Conservation (phyloP, 2,113 vertebrate genomes). For the Anarhynchus alexandrinus region DNA sequence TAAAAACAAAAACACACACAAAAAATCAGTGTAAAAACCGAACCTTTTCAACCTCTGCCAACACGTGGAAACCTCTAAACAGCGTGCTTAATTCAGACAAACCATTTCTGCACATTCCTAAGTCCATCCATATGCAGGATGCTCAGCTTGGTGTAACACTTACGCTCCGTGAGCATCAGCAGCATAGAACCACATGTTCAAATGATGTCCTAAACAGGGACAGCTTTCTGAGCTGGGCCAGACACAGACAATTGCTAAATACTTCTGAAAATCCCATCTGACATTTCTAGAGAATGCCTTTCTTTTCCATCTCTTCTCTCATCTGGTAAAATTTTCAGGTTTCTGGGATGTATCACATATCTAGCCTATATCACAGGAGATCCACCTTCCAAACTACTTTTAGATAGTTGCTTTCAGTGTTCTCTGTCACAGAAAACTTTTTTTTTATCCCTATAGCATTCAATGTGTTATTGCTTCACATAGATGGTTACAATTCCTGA, state of each 20-base stretch:
- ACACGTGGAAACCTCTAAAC: not conserved
- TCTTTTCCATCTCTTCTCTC: not conserved
- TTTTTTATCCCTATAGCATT: not conserved
- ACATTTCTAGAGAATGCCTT: not conserved
- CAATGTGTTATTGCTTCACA: not conserved
- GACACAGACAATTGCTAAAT: not conserved
- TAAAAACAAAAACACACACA: not conserved
- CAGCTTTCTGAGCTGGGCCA: not conserved
- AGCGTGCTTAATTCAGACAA: not conserved
- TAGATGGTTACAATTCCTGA: not conserved
- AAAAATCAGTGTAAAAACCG: not conserved
- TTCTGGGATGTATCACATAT: not conserved
- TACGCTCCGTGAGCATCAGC: not conserved
- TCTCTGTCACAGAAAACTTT: not conserved
- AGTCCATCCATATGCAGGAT: not conserved
- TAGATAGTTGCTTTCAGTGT: not conserved
- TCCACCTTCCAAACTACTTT: not conserved
- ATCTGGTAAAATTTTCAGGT: not conserved
- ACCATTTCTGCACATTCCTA: not conserved
- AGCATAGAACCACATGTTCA: not conserved
- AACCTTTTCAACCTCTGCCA: constrained; percentile 31
- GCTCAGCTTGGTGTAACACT: not conserved
- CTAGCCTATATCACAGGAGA: not conserved
- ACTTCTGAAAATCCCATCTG: not conserved
- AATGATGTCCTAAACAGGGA: not conserved